phyloP scores from a whole-genome alignment of 1,140 invertebrate species.

The Dufourea novaeangliae region DNA sequence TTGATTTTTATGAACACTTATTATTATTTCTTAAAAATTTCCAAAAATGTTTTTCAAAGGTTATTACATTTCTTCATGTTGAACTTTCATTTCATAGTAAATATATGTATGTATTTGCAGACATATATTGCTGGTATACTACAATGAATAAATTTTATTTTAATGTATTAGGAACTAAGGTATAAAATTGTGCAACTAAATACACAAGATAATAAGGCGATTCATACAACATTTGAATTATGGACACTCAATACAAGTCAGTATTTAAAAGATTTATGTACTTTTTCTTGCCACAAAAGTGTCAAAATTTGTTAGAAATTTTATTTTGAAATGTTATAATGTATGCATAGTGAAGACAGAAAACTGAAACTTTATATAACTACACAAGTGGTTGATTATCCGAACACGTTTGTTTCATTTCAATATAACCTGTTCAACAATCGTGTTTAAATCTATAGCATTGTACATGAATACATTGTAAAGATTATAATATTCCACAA shows the following conservation, averaged over 20 bases:
- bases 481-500: neutral
- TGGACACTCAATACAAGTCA: slow-evolving; percentile 38
- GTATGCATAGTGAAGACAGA: neutral
- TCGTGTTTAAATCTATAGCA: neutral
- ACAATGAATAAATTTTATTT: neutral
- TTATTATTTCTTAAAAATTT: neutral
- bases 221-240: slow-evolving; percentile 19
- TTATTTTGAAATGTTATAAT: slow-evolving; percentile 3
- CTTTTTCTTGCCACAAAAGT: neutral
- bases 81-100: neutral
- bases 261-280: slow-evolving; percentile 25
- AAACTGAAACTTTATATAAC: neutral
- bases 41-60: neutral
- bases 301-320: neutral
- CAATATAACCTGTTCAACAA: slow-evolving; percentile 11
- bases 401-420: neutral
- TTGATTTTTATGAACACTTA: neutral
- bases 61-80: neutral
- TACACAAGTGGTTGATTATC: neutral
- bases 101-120: neutral
- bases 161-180: neutral
- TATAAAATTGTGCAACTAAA: neutral
- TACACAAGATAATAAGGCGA: too few species aligned
- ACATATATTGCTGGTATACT: neutral
- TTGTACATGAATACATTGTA: neutral